phyloP scores from a whole-genome alignment of 2,888 invertebrate genomes.

The Phalangium opilio region DNA sequence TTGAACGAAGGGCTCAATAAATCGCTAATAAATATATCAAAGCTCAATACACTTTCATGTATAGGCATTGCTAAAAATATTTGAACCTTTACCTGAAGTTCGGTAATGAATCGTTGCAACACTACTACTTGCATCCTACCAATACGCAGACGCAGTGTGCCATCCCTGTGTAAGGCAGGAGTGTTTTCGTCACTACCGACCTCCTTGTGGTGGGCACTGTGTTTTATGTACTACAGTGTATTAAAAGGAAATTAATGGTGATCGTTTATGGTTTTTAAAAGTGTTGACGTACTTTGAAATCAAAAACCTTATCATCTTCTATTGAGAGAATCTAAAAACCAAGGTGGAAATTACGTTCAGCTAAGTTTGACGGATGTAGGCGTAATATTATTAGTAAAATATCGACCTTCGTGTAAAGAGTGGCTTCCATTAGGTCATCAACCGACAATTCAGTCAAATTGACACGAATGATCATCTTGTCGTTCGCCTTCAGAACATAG shows the following conservation, averaged over 20 bases:
- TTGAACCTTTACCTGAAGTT: slow-evolving; percentile 27
- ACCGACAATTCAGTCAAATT: slow-evolving; percentile 50
- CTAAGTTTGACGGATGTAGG: no score
- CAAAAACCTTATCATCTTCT: slow-evolving; percentile 63
- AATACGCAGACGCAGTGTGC: slow-evolving; percentile 49
- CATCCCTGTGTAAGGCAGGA: slow-evolving; percentile 45
- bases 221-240: slow-evolving; percentile 48
- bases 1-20: slow-evolving; percentile 31
- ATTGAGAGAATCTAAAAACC: slow-evolving; percentile 47
- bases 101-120: slow-evolving; percentile 36
- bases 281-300: slow-evolving; percentile 47
- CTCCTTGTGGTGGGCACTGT: slow-evolving; percentile 42
- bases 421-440: slow-evolving; percentile 55
- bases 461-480: slow-evolving; percentile 53
- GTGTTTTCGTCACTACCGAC: slow-evolving; percentile 37
- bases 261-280: no score
- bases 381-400: no score
- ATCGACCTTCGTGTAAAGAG: slow-evolving; percentile 54
- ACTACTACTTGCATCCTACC: slow-evolving; percentile 56
- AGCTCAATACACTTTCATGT: no score
- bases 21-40: slow-evolving; percentile 25
- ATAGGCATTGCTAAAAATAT: no score
- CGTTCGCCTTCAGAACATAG: slow-evolving; percentile 59
- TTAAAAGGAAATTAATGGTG: no score
- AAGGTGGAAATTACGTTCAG: no score